These are phyloP conservation scores for Epinephelus awoara DNA, from an alignment of 2,797 vertebrate genomes.

Conservation along the genomic window DNA sequence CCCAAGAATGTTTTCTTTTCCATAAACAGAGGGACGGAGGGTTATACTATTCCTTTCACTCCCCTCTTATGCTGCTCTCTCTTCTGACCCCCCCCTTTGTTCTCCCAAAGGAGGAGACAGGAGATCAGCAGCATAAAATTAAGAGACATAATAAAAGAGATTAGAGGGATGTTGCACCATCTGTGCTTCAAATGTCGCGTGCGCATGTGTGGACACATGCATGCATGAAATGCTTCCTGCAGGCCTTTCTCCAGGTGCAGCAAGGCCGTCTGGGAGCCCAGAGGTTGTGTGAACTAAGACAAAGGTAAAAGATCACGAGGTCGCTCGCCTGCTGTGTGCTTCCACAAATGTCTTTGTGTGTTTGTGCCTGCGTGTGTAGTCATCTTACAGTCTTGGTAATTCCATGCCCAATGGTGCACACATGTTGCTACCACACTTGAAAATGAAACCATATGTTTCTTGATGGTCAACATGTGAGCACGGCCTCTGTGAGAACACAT, in stretches of 20 bases:
- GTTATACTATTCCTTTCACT: conserved; percentile 29
- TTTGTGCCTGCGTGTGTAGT: conserved; percentile 16
- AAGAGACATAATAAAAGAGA: conserved; percentile 11
- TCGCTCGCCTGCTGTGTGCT: conserved; percentile 24
- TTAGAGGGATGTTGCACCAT: not conserved
- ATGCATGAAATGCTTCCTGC: conserved; percentile 11
- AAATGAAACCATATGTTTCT: conserved; percentile 75
- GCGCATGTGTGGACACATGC: not conserved
- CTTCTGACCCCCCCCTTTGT: conserved; percentile 11
- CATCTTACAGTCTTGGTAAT: conserved; percentile 23
- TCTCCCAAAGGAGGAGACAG: not conserved
- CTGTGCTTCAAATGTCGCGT: not conserved
- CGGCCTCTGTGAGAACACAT: conserved; percentile 39
- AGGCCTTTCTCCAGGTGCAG: conserved; percentile 43
- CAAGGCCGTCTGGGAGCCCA: conserved; percentile 40
- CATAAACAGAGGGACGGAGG: conserved; percentile 52
- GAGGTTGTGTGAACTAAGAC: conserved; percentile 55
- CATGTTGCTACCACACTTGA: conserved; percentile 41
- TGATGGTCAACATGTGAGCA: conserved; percentile 44
- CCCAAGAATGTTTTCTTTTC: conserved; percentile 82
- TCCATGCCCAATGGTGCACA: conserved; percentile 5
- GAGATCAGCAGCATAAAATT: conserved; percentile 15
- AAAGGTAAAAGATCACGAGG: conserved; percentile 51
- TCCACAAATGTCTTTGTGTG: conserved; percentile 15
- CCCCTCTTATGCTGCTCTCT: not conserved